Percentiles rank a stretch among this genome's conserved stretches.
Conservation (phyloP, 1,140 invertebrate species). For the Halesus radiatus region DNA sequence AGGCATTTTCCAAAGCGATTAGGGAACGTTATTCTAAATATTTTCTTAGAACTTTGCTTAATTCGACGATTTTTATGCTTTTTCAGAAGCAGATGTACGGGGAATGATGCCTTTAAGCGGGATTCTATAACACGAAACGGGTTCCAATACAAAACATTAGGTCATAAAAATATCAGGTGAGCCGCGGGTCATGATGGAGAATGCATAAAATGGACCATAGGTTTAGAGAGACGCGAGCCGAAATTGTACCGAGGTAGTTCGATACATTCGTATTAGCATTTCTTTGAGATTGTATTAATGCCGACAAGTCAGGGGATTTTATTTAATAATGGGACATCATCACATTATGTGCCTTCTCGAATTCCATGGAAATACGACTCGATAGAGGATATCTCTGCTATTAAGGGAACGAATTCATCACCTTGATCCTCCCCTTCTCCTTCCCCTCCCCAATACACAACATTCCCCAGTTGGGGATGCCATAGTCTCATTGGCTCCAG, state of each 20-base stretch:
- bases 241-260: constrained; percentile 1
- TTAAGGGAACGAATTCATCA: too few relatives aligned
- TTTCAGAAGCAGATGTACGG: constrained; percentile 28
- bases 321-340: too few relatives aligned
- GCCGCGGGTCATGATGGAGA: constrained; percentile 11
- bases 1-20: background rate
- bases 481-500: too few relatives aligned
- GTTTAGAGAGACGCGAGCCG: constrained; percentile 3
- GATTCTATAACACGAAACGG: constrained; percentile 3
- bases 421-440: too few relatives aligned
- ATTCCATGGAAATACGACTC: too few relatives aligned
- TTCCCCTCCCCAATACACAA: too few relatives aligned
- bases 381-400: too few relatives aligned
- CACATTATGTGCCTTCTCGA: too few relatives aligned
- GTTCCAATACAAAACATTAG: constrained; percentile 9
- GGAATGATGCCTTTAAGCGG: constrained; percentile 16
- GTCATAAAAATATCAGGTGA: constrained; percentile 21
- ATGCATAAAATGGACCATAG: constrained; percentile 9
- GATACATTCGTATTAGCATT: constrained; percentile 21
- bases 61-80: constrained; percentile 32
- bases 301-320: background rate
- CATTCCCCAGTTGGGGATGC: too few relatives aligned
- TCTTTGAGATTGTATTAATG: constrained; percentile 20
- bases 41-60: constrained; percentile 19
- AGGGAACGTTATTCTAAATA: background rate